Evolutionary conservation across 2,888 invertebrate genomes (phyloP), one percentile per base, ranked within the genome.

Genomic region (Lepetodrilus schrolli): DNA sequence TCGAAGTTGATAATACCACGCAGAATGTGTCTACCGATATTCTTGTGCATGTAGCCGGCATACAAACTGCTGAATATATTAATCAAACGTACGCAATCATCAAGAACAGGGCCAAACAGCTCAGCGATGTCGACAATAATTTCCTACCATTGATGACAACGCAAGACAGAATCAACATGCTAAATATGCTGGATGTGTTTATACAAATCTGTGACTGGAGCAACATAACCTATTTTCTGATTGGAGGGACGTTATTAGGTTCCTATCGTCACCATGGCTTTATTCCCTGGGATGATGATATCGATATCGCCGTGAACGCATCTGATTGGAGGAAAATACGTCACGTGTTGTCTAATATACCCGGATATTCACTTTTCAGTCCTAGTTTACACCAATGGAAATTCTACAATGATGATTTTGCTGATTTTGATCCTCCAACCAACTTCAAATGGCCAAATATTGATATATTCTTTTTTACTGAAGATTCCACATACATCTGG

Each of bases 211-310:
- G 51, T 20, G 71, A 74, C 10, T 38, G 47, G 8, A 38, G 65
- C 10, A 74, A 74, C 36, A 17, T 74, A 2, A 50, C 58, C 37
- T 78, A 71, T 48, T 77, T 81, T 49, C 43, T 81, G 73, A 77
- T 77, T 47, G 77, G 78, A 0, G 80, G 81, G 20, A 77, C 80
- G 20, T 68, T 82, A 20, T 72, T 82, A 8, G 82, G 82, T 26
- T 75, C 79, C 4, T 80, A 78, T 66, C 72, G 82, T 0, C 84
- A 84, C 66, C 83, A 83, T 70, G 84, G 82, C n/a, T 74, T 81
- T 47, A 79, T 84, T 34, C 84, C 84, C 8, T 85, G 85, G 85
- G 85, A 85, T 72, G 85, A 85, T 66, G 85, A 85, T 66, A 74
- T 82, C 5, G 85, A 85, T 50, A 69, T 85, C 13, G 75, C 80